These are phyloP conservation scores for Myiozetetes cayanensis DNA, from an alignment of 2,113 vertebrate genomes.

Conservation along the genomic window DNA sequence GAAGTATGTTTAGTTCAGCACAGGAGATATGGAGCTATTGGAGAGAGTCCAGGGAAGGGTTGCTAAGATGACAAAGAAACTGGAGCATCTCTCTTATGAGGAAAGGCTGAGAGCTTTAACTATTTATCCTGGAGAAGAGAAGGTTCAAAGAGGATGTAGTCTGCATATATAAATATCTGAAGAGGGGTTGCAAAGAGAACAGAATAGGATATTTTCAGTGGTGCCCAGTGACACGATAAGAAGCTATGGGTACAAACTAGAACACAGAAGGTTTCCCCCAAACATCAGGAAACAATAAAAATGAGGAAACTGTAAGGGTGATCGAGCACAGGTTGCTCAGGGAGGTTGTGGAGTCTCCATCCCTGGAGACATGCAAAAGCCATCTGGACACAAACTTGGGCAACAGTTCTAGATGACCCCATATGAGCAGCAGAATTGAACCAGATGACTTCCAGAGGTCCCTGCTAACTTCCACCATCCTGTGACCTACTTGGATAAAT, in stretches of 20 bases:
- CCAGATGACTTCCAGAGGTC: background rate
- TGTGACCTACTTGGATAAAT: background rate
- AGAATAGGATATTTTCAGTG: background rate
- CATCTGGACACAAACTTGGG: background rate
- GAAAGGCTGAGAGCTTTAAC: background rate
- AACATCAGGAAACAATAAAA: background rate
- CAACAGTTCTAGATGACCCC: background rate
- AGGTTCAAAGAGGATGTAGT: background rate
- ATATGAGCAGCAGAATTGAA: background rate
- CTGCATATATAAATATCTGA: background rate
- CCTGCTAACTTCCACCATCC: background rate
- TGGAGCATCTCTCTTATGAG: background rate
- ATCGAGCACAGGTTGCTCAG: background rate
- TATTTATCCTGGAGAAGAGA: background rate
- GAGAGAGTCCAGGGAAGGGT: background rate
- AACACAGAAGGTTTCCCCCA: background rate
- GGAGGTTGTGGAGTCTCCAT: background rate
- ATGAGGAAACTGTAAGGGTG: background rate
- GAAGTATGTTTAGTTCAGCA: background rate
- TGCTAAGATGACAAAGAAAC: background rate
- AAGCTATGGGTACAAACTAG: background rate
- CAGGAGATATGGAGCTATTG: background rate
- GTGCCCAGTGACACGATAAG: background rate
- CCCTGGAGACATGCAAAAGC: background rate
- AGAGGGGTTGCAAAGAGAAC: background rate